Conservation (phyloP, 2,888 invertebrate genomes). For the Lepetodrilus schrolli region DNA sequence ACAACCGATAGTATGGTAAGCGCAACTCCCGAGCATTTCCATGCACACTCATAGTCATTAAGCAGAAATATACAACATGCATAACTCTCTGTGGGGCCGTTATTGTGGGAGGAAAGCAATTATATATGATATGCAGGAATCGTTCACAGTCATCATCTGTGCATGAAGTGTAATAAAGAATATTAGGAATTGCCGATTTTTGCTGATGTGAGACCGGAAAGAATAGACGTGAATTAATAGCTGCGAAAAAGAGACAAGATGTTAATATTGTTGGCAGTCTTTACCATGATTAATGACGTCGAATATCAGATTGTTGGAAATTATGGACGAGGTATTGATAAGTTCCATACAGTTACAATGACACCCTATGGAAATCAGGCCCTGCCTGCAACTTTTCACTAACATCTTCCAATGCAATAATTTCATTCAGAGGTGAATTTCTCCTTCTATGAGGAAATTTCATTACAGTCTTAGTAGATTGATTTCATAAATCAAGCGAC, state of each 20-base stretch:
- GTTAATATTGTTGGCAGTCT: conserved; percentile 16
- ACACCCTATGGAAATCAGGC: conserved; percentile 46
- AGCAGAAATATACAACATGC: conserved; percentile 31
- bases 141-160: background rate
- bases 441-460: conserved; percentile 20
- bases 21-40: too few relatives aligned
- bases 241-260: background rate
- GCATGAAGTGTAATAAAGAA: conserved; percentile 34
- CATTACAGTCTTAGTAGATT: conserved; percentile 21
- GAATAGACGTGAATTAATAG: conserved; percentile 8
- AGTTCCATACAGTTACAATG: conserved; percentile 38
- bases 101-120: conserved; percentile 26
- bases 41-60: conserved; percentile 29
- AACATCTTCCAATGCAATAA: conserved; percentile 12
- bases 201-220: conserved; percentile 19
- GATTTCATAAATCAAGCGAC: conserved; percentile 27
- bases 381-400: conserved; percentile 27
- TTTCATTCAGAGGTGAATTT: background rate
- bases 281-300: conserved; percentile 11
- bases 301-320: conserved; percentile 28
- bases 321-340: conserved; percentile 44
- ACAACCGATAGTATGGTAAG: background rate
- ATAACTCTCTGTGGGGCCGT: conserved; percentile 30
- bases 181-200: conserved; percentile 30
- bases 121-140: conserved; percentile 38